Conservation (phyloP, 1,140 invertebrate genomes). For the Aphelinus certus region DNA sequence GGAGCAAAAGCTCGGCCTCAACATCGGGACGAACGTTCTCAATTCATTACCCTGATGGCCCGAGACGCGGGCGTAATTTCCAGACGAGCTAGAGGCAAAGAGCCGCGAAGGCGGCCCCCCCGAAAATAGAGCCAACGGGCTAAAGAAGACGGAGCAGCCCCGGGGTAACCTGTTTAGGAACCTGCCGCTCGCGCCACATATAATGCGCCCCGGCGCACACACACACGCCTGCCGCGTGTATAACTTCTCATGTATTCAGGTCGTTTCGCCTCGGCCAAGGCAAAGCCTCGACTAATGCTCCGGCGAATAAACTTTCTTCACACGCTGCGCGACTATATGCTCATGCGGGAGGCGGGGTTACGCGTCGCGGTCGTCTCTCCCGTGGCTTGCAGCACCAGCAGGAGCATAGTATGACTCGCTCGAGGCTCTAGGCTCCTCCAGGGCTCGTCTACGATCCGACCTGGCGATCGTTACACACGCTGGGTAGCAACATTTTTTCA, state of each 20-base stretch:
- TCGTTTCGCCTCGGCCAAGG: constrained; percentile 43
- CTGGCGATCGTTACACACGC: too few relatives aligned
- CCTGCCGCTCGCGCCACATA: constrained; percentile 26
- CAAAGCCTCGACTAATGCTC: not conserved
- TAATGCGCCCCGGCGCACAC: not conserved
- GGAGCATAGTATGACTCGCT: not conserved
- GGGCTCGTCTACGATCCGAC: too few relatives aligned
- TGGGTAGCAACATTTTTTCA: too few relatives aligned
- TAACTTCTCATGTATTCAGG: constrained; percentile 47
- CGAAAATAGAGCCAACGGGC: constrained; percentile 42
- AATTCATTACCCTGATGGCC: too few relatives aligned
- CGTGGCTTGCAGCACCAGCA: not conserved
- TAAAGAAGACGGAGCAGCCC: constrained; percentile 7
- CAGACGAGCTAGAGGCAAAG: too few relatives aligned
- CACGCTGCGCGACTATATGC: not conserved
- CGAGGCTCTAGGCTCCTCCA: not conserved
- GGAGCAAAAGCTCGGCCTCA: too few relatives aligned
- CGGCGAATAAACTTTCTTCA: constrained; percentile 20
- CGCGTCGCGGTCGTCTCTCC: not conserved
- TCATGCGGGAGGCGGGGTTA: not conserved
- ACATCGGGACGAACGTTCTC: too few relatives aligned
- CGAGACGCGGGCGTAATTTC: too few relatives aligned
- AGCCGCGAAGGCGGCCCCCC: not conserved
- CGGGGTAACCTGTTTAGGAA: constrained; percentile 46
- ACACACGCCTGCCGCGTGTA: constrained; percentile 50